A percentile compares a stretch with the other conserved stretches of the same genome.
Evolutionary conservation across 2,113 vertebrate species (phyloP).

Genomic region (Clarias macrocephalus): DNA sequence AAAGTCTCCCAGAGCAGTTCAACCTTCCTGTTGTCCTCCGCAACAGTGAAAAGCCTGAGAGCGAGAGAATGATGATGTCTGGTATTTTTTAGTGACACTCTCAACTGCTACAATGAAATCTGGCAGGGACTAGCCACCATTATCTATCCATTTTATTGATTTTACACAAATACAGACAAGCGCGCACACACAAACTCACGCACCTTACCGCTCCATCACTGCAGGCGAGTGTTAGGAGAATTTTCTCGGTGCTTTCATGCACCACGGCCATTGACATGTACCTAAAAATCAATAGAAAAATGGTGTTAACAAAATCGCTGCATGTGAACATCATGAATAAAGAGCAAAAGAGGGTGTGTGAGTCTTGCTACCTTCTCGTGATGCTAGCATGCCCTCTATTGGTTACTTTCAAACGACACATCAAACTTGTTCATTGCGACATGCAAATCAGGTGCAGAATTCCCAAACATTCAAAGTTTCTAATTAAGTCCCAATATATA

Average conservation of each 20-base stretch:
- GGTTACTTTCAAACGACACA: slow-evolving; percentile 20
- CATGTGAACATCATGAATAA: slow-evolving; percentile 1
- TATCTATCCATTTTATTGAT: neutral
- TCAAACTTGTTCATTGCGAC: neutral
- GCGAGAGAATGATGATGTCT: slow-evolving; percentile 8
- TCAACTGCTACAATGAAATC: slow-evolving; percentile 21
- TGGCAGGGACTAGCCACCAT: neutral
- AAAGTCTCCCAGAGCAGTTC: slow-evolving; percentile 85
- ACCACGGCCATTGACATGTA: slow-evolving; percentile 84
- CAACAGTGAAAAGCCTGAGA: slow-evolving; percentile 82
- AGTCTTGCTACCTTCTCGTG: neutral
- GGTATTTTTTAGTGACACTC: slow-evolving; percentile 12
- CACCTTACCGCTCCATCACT: slow-evolving; percentile 93
- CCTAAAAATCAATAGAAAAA: slow-evolving; percentile 67
- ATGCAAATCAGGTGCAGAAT: neutral
- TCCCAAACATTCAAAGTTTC: neutral
- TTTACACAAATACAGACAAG: slow-evolving; percentile 9
- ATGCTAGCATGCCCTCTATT: slow-evolving; percentile 33
- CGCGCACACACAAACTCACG: slow-evolving; percentile 52
- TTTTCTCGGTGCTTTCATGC: slow-evolving; percentile 53
- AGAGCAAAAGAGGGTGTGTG: neutral
- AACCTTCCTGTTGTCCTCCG: slow-evolving; percentile 70
- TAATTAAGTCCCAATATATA: neutral
- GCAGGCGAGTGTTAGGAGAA: slow-evolving; percentile 83
- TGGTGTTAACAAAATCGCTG: slow-evolving; percentile 14